Evolutionary conservation across 2,888 invertebrate genomes (phyloP), one percentile per base, ranked within the genome.

Genomic region (Nomada fabriciana): DNA sequence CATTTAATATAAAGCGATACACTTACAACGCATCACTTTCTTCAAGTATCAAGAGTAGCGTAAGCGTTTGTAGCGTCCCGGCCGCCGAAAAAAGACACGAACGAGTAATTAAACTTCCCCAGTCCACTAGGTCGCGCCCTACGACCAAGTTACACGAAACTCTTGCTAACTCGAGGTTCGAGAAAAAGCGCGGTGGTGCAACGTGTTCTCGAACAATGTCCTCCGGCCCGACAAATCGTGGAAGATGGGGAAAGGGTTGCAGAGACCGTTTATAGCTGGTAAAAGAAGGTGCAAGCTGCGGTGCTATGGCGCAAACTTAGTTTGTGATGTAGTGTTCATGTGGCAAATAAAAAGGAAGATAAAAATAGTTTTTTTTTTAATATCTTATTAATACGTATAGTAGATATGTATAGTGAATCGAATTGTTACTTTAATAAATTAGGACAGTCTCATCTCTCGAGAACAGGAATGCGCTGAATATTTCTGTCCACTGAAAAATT

Each of bases 61-160:
- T 74, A 72, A 86, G 50, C 57, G 55, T 77, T 64, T 73, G 43
- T 57, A 55, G 60, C 70, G 70, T 68, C 72, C 20, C 70, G 80
- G 75, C 63, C 70, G 68, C 60, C 61, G 50, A 69, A 81, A 75
- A 78, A 79, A 75, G 81, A 69, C 78, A 61, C 69, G 50, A 75
- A 87, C 76, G 73, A 70, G 76, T 83, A 85, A 87, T 87, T 87
- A 87, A 87, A 87, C 73, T 87, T 85, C 82, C 61, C 72, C 61
- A 65, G 68, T 76, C 70, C 64, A 63, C 69, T 69, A 50, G 59
- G 29, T 74, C 59, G 23, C 67, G 72, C 71, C 67, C 43, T 59
- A 20, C 53, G 61, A 55, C 57, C 43, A 82, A 85, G 78, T 85
- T 84, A 84, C 86, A 75, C 78, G 76, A 76, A 85, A 87, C 75